Base-by-base conservation (phyloP, 2,888 invertebrate genomes). In the Agonopterix arenella region DNA sequence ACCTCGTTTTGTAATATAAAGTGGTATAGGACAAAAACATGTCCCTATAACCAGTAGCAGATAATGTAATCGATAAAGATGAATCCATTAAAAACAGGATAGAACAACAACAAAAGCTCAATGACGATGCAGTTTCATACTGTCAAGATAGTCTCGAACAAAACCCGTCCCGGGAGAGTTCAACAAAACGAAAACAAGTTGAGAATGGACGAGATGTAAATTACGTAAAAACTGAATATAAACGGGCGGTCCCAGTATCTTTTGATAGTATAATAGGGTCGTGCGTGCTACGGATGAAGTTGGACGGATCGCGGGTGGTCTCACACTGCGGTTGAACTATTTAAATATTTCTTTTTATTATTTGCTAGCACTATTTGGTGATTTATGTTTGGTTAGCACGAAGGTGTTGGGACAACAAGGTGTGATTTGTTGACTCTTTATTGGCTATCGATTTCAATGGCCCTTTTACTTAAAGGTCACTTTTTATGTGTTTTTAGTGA, bases 371-470 rank as follows among this genome's bases (percentile, higher is more conserved):
- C 70, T 71, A 68, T 78, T 73, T 72, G 73, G 73, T 82, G 83
- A 84, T 84, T 80, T 81, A 84, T 81, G 80, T 84, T 79, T 76
- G 78, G 73, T 80, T 76, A 80, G 80, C 80, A 78, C 74, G 78
- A 74, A 83, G 76, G 82, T 85, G 84, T 84, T 76, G 79, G 80
- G 72, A 73, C 74, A 75, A 79, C 74, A 67, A 70, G 67, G 76
- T 71, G 75, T 80, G 81, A 84, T 84, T 85, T 84, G 85, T 85
- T 74, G 68, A 66, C 63, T 69, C 65, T 77, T 72, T 80, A 80
- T 76, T 70, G 74, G 71, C 68, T 79, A 81, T 82, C 76, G 68
- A 73, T 77, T 72, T 74, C 70, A 62, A 67, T 68, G 59, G 56
- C 11, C 45, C 45, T 40, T 48, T 50, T 46, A 40, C 28, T 28